phyloP scores from a whole-genome alignment of 2,113 vertebrate genomes.

The Leptodactylus fuscus region DNA sequence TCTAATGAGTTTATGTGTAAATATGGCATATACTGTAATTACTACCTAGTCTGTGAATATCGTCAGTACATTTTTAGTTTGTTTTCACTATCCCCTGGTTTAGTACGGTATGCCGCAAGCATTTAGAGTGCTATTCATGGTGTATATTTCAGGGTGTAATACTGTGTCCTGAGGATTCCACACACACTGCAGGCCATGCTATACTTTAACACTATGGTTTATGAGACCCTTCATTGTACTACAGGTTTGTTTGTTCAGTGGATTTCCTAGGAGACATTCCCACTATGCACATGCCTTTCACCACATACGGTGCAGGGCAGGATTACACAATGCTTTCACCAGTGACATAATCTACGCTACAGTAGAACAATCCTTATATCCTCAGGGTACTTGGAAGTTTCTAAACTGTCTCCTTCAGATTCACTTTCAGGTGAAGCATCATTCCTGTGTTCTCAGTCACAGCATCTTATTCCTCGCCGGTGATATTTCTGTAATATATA shows the following conservation, averaged over 20 bases:
- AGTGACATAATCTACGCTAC: constrained; percentile 35
- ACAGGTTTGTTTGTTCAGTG: constrained; percentile 49
- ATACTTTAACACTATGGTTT: constrained; percentile 40
- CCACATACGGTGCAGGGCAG: constrained; percentile 34
- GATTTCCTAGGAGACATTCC: constrained; percentile 58
- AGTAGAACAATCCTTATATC: constrained; percentile 13
- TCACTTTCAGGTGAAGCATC: constrained; percentile 3
- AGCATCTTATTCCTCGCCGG: neutral
- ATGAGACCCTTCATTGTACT: constrained; percentile 42
- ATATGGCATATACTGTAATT: neutral
- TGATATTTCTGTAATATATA: neutral
- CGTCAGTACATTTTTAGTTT: neutral
- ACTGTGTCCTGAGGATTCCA: constrained; percentile 4
- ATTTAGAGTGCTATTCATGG: constrained; percentile 2
- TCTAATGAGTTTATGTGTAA: neutral
- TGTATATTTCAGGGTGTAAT: neutral
- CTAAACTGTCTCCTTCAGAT: constrained; percentile 17
- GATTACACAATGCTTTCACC: constrained; percentile 55
- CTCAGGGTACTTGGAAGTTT: neutral
- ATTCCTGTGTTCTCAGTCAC: neutral
- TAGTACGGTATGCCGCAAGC: neutral
- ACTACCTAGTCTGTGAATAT: constrained; percentile 61
- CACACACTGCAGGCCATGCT: constrained; percentile 20
- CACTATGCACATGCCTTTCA: constrained; percentile 53
- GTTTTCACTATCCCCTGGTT: neutral